These are phyloP conservation scores for Rosalia funebris DNA, from an alignment of 2,888 invertebrate species.

Conservation along the genomic window DNA sequence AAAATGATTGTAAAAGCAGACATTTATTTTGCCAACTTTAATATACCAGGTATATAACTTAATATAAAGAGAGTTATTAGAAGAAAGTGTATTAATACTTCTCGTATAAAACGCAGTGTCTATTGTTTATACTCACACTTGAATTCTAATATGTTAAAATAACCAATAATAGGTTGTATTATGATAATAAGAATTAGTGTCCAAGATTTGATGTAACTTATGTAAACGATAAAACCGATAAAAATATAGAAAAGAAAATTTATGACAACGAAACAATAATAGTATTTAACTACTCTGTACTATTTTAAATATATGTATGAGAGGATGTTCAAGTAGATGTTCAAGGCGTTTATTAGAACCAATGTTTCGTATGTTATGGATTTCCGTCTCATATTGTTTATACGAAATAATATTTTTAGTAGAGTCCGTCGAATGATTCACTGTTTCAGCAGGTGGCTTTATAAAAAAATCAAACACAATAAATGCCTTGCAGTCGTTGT, in stretches of 20 bases:
- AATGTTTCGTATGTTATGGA: conserved; percentile 12
- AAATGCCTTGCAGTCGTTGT: conserved; percentile 8
- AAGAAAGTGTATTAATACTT: conserved; percentile 6
- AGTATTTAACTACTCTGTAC: conserved; percentile 10
- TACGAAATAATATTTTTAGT: neutral
- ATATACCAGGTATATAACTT: too few species aligned
- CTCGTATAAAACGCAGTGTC: conserved; percentile 18
- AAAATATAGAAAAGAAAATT: conserved; percentile 8
- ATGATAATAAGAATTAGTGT: neutral
- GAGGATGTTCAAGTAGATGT: conserved; percentile 21
- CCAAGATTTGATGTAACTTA: neutral
- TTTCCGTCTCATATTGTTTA: conserved; percentile 2
- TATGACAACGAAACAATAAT: conserved; percentile 7
- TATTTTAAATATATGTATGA: conserved; percentile 13
- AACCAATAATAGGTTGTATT: neutral
- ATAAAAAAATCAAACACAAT: conserved; percentile 19
- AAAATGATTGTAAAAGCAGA: conserved; percentile 17
- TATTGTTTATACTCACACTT: neutral
- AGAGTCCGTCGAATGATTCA: neutral
- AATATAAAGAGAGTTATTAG: neutral
- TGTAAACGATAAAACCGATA: neutral
- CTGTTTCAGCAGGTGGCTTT: neutral
- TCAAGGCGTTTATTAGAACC: conserved; percentile 10
- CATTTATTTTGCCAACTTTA: neutral
- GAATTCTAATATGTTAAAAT: conserved; percentile 7